Percentiles rank a stretch among this genome's conserved stretches.
phyloP scores from a whole-genome alignment of 2,797 vertebrate genomes.

The Siniperca undulata region DNA sequence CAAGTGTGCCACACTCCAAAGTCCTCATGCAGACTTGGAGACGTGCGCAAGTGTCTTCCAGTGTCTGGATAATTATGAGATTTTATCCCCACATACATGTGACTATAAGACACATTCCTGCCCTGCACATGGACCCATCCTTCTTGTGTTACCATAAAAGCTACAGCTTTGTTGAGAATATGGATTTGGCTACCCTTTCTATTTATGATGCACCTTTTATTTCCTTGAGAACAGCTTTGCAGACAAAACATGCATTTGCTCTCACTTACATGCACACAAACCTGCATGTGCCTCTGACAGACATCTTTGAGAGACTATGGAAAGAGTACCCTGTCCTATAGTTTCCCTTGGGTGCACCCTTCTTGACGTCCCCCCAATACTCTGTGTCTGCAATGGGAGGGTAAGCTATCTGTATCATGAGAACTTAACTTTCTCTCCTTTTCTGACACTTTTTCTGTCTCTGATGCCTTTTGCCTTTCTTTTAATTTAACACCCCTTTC shows the following conservation, averaged over 20 bases:
- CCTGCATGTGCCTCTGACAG: neutral
- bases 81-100: constrained; percentile 22
- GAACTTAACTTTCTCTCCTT: neutral
- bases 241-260: constrained; percentile 12
- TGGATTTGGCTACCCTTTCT: constrained; percentile 18
- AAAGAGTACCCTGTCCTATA: constrained; percentile 32
- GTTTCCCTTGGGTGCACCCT: constrained; percentile 38
- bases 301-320: constrained; percentile 5
- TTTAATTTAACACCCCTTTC: neutral
- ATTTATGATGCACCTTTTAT: neutral
- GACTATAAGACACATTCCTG: constrained; percentile 14
- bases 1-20: constrained; percentile 39
- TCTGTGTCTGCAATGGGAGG: constrained; percentile 28
- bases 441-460: neutral
- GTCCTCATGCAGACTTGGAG: constrained; percentile 17
- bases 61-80: constrained; percentile 28
- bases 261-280: constrained; percentile 1
- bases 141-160: constrained; percentile 7
- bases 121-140: neutral
- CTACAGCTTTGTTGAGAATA: neutral
- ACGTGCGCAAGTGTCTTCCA: constrained; percentile 46
- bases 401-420: constrained; percentile 22
- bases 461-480: neutral
- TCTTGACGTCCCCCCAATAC: neutral
- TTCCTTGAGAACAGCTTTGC: neutral